Conservation (phyloP, 2,888 invertebrate species). For the Ichneumoninae sp. region DNA sequence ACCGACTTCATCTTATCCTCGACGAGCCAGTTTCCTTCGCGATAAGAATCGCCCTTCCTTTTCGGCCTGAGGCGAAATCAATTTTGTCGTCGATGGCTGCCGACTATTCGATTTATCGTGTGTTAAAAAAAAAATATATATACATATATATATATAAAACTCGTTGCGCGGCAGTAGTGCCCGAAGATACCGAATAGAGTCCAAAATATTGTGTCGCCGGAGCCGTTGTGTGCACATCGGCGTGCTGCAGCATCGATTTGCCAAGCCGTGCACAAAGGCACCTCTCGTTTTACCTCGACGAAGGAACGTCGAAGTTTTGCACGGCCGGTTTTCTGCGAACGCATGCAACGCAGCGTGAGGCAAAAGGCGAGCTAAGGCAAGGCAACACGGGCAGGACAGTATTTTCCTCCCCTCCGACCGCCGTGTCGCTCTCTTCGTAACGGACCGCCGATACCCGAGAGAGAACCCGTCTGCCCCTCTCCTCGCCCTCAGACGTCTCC, state of each 20-base stretch:
- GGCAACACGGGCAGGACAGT: not conserved
- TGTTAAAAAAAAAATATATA: not conserved
- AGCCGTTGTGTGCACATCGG: not conserved
- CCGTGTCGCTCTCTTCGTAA: slow-evolving; percentile 32
- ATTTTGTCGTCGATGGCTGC: too few species aligned
- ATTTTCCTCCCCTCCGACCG: slow-evolving; percentile 43
- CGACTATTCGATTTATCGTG: too few species aligned
- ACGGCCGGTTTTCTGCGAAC: slow-evolving; percentile 39
- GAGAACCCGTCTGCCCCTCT: slow-evolving; percentile 56
- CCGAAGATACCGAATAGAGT: not conserved
- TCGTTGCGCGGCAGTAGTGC: not conserved
- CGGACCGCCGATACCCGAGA: slow-evolving; percentile 15
- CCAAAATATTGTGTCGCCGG: not conserved
- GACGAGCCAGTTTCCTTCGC: too few species aligned
- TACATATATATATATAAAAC: too few species aligned
- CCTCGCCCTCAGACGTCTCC: slow-evolving; percentile 1
- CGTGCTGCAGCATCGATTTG: not conserved
- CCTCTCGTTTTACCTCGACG: slow-evolving; percentile 13
- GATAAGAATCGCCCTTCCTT: too few species aligned
- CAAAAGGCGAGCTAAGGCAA: not conserved
- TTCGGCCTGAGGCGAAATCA: too few species aligned
- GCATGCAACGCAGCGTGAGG: slow-evolving; percentile 7
- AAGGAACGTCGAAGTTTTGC: slow-evolving; percentile 17
- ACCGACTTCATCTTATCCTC: too few species aligned
- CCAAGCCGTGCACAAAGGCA: not conserved